These are phyloP conservation scores for Allobates femoralis DNA, from an alignment of 2,797 vertebrate species.

Conservation along the genomic window DNA sequence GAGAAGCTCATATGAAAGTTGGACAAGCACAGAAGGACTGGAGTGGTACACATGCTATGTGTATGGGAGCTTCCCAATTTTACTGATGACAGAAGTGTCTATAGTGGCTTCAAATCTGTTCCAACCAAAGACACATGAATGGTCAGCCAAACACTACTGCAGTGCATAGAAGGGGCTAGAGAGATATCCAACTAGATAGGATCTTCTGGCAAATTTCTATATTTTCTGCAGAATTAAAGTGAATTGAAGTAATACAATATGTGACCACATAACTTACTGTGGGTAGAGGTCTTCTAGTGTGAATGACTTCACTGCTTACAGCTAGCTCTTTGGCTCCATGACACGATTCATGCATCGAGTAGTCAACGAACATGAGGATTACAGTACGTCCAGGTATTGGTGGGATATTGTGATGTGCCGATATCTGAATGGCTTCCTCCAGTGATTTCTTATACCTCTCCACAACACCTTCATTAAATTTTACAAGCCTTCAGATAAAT, in stretches of 20 bases:
- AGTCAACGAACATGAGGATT: conserved; percentile 63
- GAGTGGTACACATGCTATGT: too few species aligned
- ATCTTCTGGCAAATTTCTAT: too few species aligned
- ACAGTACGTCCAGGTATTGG: conserved; percentile 83
- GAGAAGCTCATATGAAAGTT: too few species aligned
- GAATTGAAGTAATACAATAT: not conserved
- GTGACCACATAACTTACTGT: conserved; percentile 16
- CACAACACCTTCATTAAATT: conserved; percentile 71
- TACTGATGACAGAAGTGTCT: too few species aligned
- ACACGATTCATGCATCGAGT: accelerated
- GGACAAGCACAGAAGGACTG: too few species aligned
- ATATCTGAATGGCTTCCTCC: conserved; percentile 81
- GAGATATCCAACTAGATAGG: too few species aligned
- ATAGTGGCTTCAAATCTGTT: too few species aligned
- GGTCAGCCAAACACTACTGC: too few species aligned
- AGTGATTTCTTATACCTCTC: conserved; percentile 80
- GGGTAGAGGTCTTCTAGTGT: not conserved
- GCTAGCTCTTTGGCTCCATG: conserved; percentile 69
- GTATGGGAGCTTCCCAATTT: too few species aligned
- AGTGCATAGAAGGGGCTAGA: too few species aligned
- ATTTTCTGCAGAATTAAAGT: not conserved
- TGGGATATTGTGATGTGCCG: conserved; percentile 82
- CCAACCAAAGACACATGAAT: too few species aligned
- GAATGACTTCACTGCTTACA: conserved; percentile 63
- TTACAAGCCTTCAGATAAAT: conserved; percentile 65